A percentile compares a stretch with the other conserved stretches of the same genome.
These are phyloP conservation scores for Hylaea fasciaria DNA, from an alignment of 2,888 invertebrate species.

Conservation along the genomic window DNA sequence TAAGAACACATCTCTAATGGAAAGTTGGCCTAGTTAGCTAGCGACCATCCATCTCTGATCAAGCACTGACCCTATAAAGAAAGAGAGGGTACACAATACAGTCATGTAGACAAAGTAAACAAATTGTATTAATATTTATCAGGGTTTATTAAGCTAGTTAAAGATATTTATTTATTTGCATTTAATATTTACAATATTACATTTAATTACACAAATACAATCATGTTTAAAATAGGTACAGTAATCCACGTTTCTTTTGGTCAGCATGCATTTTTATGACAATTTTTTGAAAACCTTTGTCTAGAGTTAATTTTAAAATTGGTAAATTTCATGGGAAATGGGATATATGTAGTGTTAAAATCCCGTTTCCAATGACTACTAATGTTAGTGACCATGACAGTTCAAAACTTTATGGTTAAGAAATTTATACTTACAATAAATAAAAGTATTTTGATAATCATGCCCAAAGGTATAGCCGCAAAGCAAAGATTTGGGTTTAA, in stretches of 20 bases:
- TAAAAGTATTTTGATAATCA: neutral
- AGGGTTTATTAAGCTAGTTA: constrained; percentile 71
- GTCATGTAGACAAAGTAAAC: constrained; percentile 1
- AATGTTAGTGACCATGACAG: too few species aligned
- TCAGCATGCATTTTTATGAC: constrained; percentile 23
- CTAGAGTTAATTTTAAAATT: neutral
- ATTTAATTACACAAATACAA: constrained; percentile 31
- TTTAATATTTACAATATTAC: constrained; percentile 49
- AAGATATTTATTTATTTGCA: constrained; percentile 52
- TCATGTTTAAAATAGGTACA: constrained; percentile 27
- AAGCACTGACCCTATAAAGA: too few species aligned
- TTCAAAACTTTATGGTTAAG: too few species aligned
- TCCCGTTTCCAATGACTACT: neutral
- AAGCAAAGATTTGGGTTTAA: neutral
- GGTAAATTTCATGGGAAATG: too few species aligned
- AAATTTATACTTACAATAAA: constrained; percentile 3
- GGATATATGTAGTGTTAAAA: too few species aligned
- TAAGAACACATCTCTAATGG: too few species aligned
- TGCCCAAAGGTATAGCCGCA: neutral
- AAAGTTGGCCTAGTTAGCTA: too few species aligned
- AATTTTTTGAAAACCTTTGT: neutral
- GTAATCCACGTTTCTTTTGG: constrained; percentile 36
- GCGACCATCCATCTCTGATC: too few species aligned
- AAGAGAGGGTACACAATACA: too few species aligned
- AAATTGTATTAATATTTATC: constrained; percentile 15